Evolutionary conservation across 23 tunicate species (phyloP).

Genomic region (Clavelina lepadiformis): DNA sequence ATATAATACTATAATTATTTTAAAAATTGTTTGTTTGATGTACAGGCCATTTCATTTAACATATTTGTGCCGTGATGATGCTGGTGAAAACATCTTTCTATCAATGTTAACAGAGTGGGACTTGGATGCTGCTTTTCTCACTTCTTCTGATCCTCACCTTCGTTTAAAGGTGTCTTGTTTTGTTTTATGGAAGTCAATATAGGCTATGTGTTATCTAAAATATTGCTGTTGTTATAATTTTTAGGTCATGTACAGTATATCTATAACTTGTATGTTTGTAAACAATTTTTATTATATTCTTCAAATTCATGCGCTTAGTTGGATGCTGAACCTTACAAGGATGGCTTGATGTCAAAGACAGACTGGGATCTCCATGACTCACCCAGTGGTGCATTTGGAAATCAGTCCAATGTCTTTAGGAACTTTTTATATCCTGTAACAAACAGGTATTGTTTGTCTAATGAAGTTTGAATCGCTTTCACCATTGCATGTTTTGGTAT

Average conservation of each 20-base stretch:
- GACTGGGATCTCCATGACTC: slow-evolving; percentile 37
- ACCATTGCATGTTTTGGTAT: not conserved
- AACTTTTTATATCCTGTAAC: slow-evolving; percentile 46
- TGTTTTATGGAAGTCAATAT: not conserved
- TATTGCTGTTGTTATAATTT: not conserved
- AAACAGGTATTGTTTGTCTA: slow-evolving; percentile 15
- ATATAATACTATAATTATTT: no score
- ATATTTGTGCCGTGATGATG: slow-evolving; percentile 89
- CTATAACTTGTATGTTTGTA: not conserved
- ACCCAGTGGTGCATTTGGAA: slow-evolving; percentile 8
- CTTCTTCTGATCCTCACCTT: slow-evolving; percentile 91
- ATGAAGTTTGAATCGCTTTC: not conserved
- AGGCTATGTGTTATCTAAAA: not conserved
- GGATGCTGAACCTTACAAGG: slow-evolving; percentile 80
- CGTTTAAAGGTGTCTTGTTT: slow-evolving; percentile 45
- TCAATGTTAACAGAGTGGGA: slow-evolving; percentile 98
- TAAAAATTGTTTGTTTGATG: no score
- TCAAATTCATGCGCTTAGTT: slow-evolving; percentile 21
- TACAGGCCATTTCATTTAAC: slow-evolving; percentile 77
- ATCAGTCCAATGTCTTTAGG: slow-evolving; percentile 35
- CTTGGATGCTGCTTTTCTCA: slow-evolving; percentile 91
- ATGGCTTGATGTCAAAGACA: slow-evolving; percentile 61
- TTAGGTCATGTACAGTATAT: not conserved
- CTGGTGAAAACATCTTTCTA: slow-evolving; percentile 78
- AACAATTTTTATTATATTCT: not conserved